Conservation (phyloP, 2,888 invertebrate genomes). For the Leptinotarsa rubiginosa region DNA sequence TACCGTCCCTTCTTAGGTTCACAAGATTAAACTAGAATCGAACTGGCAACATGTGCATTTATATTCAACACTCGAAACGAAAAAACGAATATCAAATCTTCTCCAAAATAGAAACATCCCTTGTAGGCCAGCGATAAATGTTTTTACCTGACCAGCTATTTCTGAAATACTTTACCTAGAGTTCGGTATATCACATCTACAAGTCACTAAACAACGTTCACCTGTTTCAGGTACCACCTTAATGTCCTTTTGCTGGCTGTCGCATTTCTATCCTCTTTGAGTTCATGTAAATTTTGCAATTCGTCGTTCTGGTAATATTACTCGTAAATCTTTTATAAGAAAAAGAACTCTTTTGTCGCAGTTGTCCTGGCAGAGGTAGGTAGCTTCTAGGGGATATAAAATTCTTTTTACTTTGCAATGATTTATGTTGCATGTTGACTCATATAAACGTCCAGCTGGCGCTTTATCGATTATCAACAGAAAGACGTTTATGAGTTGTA, state of each 20-base stretch:
- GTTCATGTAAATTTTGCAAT: neutral
- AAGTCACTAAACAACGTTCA: neutral
- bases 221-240: neutral
- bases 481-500: conserved; percentile 24
- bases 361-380: neutral
- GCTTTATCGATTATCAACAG: conserved; percentile 29
- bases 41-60: no score
- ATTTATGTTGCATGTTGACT: conserved; percentile 8
- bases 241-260: neutral
- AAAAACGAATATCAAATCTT: no score
- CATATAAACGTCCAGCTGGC: conserved; percentile 4
- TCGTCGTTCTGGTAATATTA: neutral
- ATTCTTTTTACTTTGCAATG: neutral
- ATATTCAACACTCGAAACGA: no score
- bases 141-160: neutral
- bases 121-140: no score
- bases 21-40: no score
- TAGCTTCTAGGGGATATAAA: neutral
- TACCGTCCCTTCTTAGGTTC: no score
- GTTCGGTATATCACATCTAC: neutral
- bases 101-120: no score
- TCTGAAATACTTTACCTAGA: neutral
- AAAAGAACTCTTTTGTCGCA: neutral
- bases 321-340: neutral
- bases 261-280: neutral